Percentiles rank a stretch among this genome's conserved stretches.
Evolutionary conservation across 2,797 vertebrate genomes (phyloP).

Genomic region (Typhlichthys subterraneus): DNA sequence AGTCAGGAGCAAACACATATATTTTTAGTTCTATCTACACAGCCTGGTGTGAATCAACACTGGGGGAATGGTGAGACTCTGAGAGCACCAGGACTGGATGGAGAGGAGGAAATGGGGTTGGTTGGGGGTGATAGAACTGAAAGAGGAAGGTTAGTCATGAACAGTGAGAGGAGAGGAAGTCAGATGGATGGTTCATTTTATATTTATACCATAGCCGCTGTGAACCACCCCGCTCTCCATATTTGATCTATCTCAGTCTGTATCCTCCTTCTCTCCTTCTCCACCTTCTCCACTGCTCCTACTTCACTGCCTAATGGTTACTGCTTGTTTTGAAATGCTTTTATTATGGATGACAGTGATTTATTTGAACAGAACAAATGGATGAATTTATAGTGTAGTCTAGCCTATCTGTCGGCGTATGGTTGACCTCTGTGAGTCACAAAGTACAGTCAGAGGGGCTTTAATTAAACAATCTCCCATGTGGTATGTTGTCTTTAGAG

Average conservation of each 20-base stretch:
- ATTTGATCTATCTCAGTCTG: constrained; percentile 3
- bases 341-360: background rate
- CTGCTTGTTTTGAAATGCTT: background rate
- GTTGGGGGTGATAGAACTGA: constrained; percentile 5
- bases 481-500: too few relatives aligned
- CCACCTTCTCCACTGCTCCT: background rate
- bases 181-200: constrained; percentile 21
- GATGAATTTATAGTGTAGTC: too few relatives aligned
- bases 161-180: constrained; percentile 34
- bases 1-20: constrained; percentile 73
- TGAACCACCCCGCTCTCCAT: constrained; percentile 33
- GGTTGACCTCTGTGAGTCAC: too few relatives aligned
- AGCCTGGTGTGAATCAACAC: constrained; percentile 75
- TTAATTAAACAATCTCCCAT: too few relatives aligned
- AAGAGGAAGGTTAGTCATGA: constrained; percentile 33
- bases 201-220: constrained; percentile 34
- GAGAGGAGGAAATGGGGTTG: constrained; percentile 16
- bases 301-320: constrained; percentile 4
- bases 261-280: background rate
- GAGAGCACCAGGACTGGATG: constrained; percentile 41
- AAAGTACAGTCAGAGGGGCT: too few relatives aligned
- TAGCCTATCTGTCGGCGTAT: too few relatives aligned
- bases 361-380: background rate
- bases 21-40: constrained; percentile 78
- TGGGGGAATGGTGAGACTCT: constrained; percentile 60